Evolutionary conservation across 2,113 vertebrate species (phyloP), one percentile per base, ranked within the genome.

Genomic region (Stigmatopora argus): DNA sequence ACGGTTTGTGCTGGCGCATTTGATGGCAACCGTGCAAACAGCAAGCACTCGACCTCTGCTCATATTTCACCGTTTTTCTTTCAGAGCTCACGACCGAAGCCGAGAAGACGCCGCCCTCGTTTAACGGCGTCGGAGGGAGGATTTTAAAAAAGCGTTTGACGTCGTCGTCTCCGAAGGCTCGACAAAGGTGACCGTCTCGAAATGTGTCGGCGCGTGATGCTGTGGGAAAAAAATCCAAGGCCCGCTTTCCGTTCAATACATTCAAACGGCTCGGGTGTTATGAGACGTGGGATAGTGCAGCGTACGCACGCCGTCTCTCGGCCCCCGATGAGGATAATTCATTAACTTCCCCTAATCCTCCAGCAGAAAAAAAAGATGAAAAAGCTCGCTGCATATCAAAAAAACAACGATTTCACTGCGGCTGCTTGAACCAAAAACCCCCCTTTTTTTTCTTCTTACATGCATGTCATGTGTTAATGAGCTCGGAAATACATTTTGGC

Each of bases 401-500:
- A 89, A 61, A 61, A 87, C 83, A 87, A 80, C 63, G 80, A 85
- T 85, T 87, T 82, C 67, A 77, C 82, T 82, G 74, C 77, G 77
- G 62, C 17, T 71, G 80, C 85, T 70, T 77, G 81, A 68, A 72
- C 7, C n/a, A 5, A 7, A 9, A 23, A 21, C 23, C 23, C 21
- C 11, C 12, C 4, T 6, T 13, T 53, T 53, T 23, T 10, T 6
- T 23, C 23, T 13, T 13, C 53, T 7, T 31, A 56, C 53, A 76
- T 89, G 86, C 74, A 66, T 70, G 70, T 79, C 78, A 75, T 41
- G 75, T 86, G 84, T 89, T 92, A 91, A 92, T 91, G 89, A 91
- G 87, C 83, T 77, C 79, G 70, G 47, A 92, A 90, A 90, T 90
- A 92, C 89, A 92, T 92, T 92, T 91, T 89, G 81, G 87, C 76